These are phyloP conservation scores for Sycobia sp. DNA, from an alignment of 1,140 invertebrate genomes.

Conservation along the genomic window DNA sequence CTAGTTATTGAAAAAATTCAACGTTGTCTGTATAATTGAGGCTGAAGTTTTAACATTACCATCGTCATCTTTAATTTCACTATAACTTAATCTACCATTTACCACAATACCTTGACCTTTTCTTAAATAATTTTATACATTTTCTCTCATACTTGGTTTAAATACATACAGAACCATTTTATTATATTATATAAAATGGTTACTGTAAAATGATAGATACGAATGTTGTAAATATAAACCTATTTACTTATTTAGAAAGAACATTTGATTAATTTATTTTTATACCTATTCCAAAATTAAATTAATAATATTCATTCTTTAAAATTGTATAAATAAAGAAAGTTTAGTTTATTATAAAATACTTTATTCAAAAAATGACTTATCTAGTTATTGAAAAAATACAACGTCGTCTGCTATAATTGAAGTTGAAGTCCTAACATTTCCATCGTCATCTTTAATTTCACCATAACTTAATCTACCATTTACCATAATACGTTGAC, in stretches of 20 bases:
- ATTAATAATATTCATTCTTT: no score
- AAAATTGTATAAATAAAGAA: no score
- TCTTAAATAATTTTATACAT: constrained; percentile 76
- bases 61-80: constrained; percentile 80
- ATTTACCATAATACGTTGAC: constrained; percentile 81
- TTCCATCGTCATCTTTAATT: constrained; percentile 79
- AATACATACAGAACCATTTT: constrained; percentile 76
- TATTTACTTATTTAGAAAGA: constrained; percentile 59
- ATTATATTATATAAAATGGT: constrained; percentile 59
- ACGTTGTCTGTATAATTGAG: constrained; percentile 84
- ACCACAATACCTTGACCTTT: constrained; percentile 88
- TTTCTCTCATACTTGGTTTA: constrained; percentile 79
- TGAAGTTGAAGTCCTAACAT: constrained; percentile 71
- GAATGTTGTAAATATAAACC: constrained; percentile 61
- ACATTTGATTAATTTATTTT: constrained; percentile 35
- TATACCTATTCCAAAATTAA: no score
- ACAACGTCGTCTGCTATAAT: constrained; percentile 88
- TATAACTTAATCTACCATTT: constrained; percentile 82
- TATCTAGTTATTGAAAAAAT: constrained; percentile 67
- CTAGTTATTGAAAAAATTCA: constrained; percentile 70
- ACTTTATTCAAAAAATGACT: no score
- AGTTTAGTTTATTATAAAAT: no score
- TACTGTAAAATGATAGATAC: constrained; percentile 53
- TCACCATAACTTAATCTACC: constrained; percentile 86
- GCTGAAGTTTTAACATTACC: constrained; percentile 75